phyloP scores from a whole-genome alignment of 2,113 vertebrate species.

The Electrona antarctica region DNA sequence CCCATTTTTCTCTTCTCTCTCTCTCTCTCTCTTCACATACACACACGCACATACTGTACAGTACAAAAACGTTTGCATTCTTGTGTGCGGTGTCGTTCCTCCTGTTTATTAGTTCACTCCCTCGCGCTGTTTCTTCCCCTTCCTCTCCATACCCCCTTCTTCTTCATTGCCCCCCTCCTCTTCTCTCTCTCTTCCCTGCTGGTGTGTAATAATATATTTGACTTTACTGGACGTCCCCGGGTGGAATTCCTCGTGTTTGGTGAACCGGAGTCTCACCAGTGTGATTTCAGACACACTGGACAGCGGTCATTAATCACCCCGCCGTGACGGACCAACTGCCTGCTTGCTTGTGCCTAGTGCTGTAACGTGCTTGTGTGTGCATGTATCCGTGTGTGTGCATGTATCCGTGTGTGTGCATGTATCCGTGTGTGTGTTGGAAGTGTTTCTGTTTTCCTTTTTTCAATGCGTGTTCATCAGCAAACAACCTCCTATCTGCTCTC shows the following conservation, averaged over 20 bases:
- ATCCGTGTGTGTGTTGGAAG: constrained; percentile 43
- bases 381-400: neutral
- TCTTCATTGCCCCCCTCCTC: constrained; percentile 11
- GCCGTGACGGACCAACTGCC: constrained; percentile 30
- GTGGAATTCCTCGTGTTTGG: constrained; percentile 77
- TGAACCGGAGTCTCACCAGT: constrained; percentile 70
- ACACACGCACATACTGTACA: neutral
- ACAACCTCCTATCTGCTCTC: constrained; percentile 58
- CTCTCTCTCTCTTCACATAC: constrained; percentile 13
- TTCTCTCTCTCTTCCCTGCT: constrained; percentile 28
- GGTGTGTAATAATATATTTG: constrained; percentile 73
- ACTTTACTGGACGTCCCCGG: constrained; percentile 68
- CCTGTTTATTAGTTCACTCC: neutral
- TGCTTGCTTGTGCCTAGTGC: too few relatives aligned
- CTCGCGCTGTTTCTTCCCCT: neutral
- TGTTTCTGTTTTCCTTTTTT: constrained; percentile 50
- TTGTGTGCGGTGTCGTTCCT: too few relatives aligned
- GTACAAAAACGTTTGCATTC: too few relatives aligned
- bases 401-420: neutral
- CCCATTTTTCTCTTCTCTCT: neutral
- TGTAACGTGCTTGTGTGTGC: neutral
- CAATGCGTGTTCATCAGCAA: constrained; percentile 56
- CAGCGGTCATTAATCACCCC: constrained; percentile 75
- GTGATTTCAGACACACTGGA: constrained; percentile 71
- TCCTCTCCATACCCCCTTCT: constrained; percentile 6